Conservation (phyloP, 2,113 vertebrate species). For the Verasper variegatus region DNA sequence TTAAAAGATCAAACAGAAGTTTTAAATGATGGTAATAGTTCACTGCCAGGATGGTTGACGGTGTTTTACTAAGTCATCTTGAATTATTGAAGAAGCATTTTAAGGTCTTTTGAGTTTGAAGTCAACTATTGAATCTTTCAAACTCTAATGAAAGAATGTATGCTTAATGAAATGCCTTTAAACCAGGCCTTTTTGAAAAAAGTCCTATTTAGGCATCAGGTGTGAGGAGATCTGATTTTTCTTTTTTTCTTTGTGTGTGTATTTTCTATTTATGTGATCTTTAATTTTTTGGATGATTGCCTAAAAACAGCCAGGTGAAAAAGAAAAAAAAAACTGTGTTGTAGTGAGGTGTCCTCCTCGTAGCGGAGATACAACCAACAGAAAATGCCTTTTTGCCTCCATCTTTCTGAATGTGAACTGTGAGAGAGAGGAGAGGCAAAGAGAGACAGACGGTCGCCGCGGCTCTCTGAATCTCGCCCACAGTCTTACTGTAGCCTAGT, state of each 20-base stretch:
- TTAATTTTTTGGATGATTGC: conserved; percentile 55
- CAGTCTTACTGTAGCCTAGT: conserved; percentile 82
- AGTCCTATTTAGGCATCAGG: conserved; percentile 64
- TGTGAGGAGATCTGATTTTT: conserved; percentile 29
- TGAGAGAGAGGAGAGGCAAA: conserved; percentile 68
- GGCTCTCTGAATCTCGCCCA: conserved; percentile 70
- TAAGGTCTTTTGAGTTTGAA: conserved; percentile 31
- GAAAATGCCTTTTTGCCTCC: conserved; percentile 78
- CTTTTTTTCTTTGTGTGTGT: conserved; percentile 39
- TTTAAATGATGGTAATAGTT: conserved; percentile 48
- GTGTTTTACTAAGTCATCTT: conserved; percentile 51
- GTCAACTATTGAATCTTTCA: conserved; percentile 58
- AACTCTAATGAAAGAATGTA: conserved; percentile 79
- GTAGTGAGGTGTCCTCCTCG: conserved; percentile 60
- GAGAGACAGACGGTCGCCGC: conserved; percentile 39
- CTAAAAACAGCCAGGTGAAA: conserved; percentile 70
- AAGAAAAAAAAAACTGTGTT: conserved; percentile 50
- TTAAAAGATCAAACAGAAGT: conserved; percentile 38
- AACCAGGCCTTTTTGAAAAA: conserved; percentile 71
- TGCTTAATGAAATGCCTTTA: conserved; percentile 78
- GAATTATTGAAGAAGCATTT: conserved; percentile 30
- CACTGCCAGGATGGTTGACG: conserved; percentile 69
- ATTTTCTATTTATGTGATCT: conserved; percentile 65
- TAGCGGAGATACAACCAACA: conserved; percentile 74
- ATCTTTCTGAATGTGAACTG: conserved; percentile 78